A percentile compares a stretch with the other conserved stretches of the same genome.
phyloP scores from a whole-genome alignment of 1,140 invertebrate species.

The Brachionus sp. region DNA sequence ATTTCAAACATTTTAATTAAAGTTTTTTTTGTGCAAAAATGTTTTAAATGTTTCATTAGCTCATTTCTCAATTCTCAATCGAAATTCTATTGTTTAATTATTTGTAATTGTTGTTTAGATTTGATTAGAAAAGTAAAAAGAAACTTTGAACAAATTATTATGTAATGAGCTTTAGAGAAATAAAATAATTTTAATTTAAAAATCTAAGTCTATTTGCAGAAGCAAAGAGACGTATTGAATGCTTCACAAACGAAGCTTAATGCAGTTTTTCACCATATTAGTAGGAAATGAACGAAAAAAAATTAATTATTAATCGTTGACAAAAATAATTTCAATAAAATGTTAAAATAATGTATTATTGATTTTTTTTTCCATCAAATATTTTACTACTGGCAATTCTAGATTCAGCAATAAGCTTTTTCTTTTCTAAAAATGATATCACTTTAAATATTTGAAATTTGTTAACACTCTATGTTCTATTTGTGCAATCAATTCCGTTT shows the following conservation, averaged over 20 bases:
- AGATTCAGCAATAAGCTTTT: neutral
- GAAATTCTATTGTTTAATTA: neutral
- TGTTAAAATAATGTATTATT: conserved; percentile 6
- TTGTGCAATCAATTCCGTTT: neutral
- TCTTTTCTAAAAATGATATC: neutral
- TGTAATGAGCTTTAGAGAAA: neutral
- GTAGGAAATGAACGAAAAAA: neutral
- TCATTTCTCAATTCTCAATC: neutral
- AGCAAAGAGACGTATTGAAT: neutral
- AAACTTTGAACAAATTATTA: neutral
- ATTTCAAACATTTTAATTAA: neutral
- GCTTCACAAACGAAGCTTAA: neutral
- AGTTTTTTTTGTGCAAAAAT: neutral
- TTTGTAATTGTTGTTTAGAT: neutral
- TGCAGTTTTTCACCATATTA: neutral
- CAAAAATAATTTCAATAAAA: neutral
- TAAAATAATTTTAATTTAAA: neutral
- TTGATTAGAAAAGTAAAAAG: neutral
- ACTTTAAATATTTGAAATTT: neutral
- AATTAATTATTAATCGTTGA: neutral
- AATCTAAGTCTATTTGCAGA: neutral
- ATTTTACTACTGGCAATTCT: neutral
- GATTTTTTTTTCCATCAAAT: neutral
- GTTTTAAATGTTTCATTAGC: neutral
- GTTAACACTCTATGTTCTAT: neutral